Evolutionary conservation across 2,113 vertebrate genomes (phyloP).

Genomic region (Ameiurus melas): DNA sequence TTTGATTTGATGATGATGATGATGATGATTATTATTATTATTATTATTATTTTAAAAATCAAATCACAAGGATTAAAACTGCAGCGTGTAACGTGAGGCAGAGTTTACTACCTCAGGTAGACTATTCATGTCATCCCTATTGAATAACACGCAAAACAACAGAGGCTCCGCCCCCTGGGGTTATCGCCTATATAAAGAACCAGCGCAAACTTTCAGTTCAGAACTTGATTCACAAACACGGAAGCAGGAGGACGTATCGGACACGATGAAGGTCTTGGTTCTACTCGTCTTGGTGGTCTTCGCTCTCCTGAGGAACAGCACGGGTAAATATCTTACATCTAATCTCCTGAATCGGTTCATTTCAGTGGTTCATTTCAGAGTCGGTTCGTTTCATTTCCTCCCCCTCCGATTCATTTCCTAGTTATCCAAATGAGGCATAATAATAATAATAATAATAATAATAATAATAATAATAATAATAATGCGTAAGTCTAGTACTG

Average conservation of each 20-base stretch:
- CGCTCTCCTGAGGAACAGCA: constrained; percentile 54
- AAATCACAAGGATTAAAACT: not conserved
- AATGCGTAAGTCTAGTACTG: not conserved
- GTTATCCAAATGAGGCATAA: not conserved
- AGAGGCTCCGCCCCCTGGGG: constrained; percentile 19
- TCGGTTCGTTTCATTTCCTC: not conserved
- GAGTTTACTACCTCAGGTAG: not conserved
- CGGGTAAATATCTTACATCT: constrained; percentile 66
- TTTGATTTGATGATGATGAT: not conserved
- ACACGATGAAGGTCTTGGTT: constrained; percentile 58
- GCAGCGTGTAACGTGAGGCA: not conserved
- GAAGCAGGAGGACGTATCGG: not conserved
- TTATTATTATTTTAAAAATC: not conserved
- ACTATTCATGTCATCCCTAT: not conserved
- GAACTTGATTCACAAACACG: constrained; percentile 3
- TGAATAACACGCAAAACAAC: not conserved
- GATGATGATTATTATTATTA: not conserved
- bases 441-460: too few species aligned
- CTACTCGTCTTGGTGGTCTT: constrained; percentile 52
- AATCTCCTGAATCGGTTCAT: not conserved
- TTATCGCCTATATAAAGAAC: constrained; percentile 20
- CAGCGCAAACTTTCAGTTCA: constrained; percentile 55
- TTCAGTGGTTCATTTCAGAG: too few species aligned
- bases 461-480: not conserved
- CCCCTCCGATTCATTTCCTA: not conserved